Percentiles rank a stretch among this genome's conserved stretches.
Conservation (phyloP, 2,113 vertebrate species). For the Sprattus sprattus region DNA sequence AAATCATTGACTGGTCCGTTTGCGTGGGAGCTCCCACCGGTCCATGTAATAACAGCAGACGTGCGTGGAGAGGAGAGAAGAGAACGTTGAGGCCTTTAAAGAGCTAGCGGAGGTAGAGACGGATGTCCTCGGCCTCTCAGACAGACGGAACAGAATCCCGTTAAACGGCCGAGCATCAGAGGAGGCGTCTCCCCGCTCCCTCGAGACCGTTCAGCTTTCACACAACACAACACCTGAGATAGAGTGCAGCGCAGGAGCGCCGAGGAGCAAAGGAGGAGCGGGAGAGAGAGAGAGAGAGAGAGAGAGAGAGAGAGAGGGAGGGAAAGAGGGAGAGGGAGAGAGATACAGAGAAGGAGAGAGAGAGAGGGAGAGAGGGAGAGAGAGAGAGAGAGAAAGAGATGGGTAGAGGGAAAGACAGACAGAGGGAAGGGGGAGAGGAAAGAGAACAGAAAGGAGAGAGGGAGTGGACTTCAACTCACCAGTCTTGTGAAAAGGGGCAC, state of each 20-base stretch:
- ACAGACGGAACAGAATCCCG: conserved; percentile 18
- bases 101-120: neutral
- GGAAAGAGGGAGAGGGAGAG: conserved; percentile 20
- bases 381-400: neutral
- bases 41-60: conserved; percentile 9
- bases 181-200: conserved; percentile 4
- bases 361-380: neutral
- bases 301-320: neutral
- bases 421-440: neutral
- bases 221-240: conserved; percentile 19
- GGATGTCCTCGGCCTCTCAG: conserved; percentile 12
- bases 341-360: neutral
- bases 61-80: neutral
- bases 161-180: conserved; percentile 19
- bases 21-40: neutral
- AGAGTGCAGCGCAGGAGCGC: conserved; percentile 11
- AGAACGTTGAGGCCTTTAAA: neutral
- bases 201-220: conserved; percentile 6
- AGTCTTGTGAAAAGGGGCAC: conserved; percentile 72
- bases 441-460: conserved; percentile 30
- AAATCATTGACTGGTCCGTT: neutral
- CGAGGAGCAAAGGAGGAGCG: neutral
- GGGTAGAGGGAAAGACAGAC: neutral
- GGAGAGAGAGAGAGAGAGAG: conserved; percentile 26
- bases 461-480: conserved; percentile 60